A percentile compares a stretch with the other conserved stretches of the same genome.
These are phyloP conservation scores for Aphaenogaster rudis DNA, from an alignment of 1,140 invertebrate species.

Conservation along the genomic window DNA sequence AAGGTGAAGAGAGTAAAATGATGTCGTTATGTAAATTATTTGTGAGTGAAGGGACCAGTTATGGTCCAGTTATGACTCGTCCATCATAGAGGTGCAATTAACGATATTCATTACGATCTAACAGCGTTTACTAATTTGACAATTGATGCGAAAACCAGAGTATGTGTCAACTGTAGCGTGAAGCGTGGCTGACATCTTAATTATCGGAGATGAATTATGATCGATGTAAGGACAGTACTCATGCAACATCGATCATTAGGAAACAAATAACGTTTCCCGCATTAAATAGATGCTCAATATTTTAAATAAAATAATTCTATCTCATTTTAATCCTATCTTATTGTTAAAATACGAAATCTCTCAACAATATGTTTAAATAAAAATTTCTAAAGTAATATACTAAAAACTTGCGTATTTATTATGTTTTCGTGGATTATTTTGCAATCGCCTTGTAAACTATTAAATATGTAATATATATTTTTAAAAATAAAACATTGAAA, in stretches of 20 bases:
- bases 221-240: constrained; percentile 37
- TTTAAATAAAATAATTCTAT: constrained; percentile 1
- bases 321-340: not conserved
- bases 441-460: not conserved
- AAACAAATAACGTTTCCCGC: not conserved
- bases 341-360: not conserved
- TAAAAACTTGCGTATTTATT: constrained; percentile 7
- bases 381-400: not conserved
- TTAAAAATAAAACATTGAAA: not conserved
- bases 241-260: not conserved
- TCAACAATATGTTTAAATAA: not conserved
- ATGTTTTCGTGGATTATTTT: not conserved
- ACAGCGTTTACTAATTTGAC: constrained; percentile 54
- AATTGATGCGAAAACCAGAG: constrained; percentile 45
- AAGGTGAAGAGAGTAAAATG: constrained; percentile 26
- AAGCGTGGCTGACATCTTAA: constrained; percentile 50
- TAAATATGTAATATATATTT: constrained; percentile 10
- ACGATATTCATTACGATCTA: constrained; percentile 56
- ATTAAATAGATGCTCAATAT: not conserved
- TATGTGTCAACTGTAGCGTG: constrained; percentile 40
- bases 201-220: constrained; percentile 60
- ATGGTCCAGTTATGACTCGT: constrained; percentile 11
- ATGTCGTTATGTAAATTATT: constrained; percentile 41
- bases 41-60: not conserved
- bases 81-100: constrained; percentile 32